Conservation (phyloP, 53 echinoderm and acorn worm species). For the Apostichopus leukothele region DNA sequence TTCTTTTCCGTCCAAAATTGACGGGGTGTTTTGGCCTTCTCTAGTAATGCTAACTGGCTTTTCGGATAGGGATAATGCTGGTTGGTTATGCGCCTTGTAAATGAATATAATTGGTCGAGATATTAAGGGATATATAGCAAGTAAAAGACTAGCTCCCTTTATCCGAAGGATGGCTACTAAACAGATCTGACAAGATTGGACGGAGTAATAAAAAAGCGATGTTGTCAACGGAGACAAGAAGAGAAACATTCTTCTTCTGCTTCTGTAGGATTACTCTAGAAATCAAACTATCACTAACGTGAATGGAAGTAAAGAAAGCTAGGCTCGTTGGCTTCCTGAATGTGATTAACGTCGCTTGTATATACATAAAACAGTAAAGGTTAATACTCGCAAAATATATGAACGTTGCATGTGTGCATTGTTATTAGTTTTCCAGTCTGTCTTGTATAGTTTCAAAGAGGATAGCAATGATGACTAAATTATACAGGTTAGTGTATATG, state of each 20-base stretch:
- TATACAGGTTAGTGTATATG: too few relatives aligned
- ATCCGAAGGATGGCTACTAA: background rate
- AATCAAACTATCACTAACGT: background rate
- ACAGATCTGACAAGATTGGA: slow-evolving; percentile 21
- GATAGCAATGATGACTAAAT: too few relatives aligned
- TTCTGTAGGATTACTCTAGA: background rate
- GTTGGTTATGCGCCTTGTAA: slow-evolving; percentile 5
- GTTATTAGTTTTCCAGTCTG: background rate
- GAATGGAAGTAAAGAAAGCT: slow-evolving; percentile 1
- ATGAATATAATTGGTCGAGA: slow-evolving; percentile 17
- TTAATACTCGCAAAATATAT: background rate
- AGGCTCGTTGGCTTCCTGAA: background rate
- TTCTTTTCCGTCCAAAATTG: slow-evolving; percentile 6
- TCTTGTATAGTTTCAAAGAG: too few relatives aligned
- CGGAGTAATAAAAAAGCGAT: slow-evolving; percentile 8
- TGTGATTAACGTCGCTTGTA: background rate
- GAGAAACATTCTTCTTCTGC: background rate
- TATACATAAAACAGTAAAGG: background rate
- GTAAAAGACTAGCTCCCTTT: slow-evolving; percentile 7
- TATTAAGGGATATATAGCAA: background rate
- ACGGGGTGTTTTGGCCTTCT: slow-evolving; percentile 27
- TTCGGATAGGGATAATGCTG: background rate
- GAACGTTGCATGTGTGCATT: background rate
- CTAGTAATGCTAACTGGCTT: slow-evolving; percentile 34
- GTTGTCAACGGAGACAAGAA: background rate